Evolutionary conservation across 2,888 invertebrate species (phyloP).

Genomic region (Nymphalis urticae): DNA sequence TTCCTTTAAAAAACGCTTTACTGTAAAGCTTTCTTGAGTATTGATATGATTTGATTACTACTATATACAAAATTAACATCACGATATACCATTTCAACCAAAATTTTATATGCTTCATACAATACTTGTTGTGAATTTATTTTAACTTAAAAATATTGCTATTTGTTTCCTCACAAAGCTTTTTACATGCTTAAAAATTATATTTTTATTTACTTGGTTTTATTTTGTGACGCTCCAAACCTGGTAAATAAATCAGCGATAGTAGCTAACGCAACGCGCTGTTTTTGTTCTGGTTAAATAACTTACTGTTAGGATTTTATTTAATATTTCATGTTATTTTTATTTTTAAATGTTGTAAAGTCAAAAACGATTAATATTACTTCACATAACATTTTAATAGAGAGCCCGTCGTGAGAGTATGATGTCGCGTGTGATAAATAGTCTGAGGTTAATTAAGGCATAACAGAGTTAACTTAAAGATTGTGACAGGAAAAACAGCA

Average conservation of each 20-base stretch:
- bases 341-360: not conserved
- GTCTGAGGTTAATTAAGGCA: slow-evolving; percentile 26
- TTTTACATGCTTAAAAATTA: not conserved
- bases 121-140: not conserved
- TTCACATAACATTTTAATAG: slow-evolving; percentile 2
- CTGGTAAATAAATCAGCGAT: too few relatives aligned
- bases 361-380: slow-evolving; percentile 1
- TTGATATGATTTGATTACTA: too few relatives aligned
- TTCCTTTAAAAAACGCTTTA: too few relatives aligned
- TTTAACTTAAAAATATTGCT: not conserved
- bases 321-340: too few relatives aligned
- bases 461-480: slow-evolving; percentile 19
- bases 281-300: too few relatives aligned
- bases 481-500: slow-evolving; percentile 16
- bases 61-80: too few relatives aligned
- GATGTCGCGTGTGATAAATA: slow-evolving; percentile 39
- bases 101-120: not conserved
- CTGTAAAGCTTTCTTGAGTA: too few relatives aligned
- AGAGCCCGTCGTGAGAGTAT: slow-evolving; percentile 16
- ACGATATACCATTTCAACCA: too few relatives aligned
- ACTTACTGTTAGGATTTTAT: too few relatives aligned
- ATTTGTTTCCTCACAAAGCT: not conserved
- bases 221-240: not conserved
- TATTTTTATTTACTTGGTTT: not conserved
- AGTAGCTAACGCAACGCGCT: too few relatives aligned